Percentiles rank a stretch among this genome's conserved stretches.
phyloP scores from a whole-genome alignment of 1,140 invertebrate species.

The Leptopilina boulardi region DNA sequence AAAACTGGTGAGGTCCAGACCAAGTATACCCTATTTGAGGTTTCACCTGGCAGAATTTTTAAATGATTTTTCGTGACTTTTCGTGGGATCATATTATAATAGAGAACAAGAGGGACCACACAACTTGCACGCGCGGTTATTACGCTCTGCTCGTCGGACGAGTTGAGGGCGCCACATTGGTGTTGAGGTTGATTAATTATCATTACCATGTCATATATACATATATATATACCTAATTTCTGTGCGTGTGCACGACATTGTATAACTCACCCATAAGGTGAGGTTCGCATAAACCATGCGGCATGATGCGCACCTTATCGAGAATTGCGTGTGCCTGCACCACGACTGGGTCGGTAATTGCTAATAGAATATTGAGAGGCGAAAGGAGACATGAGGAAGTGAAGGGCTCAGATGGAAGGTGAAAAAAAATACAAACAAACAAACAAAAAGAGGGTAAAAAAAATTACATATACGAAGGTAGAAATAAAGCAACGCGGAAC shows the following conservation, averaged over 20 bases:
- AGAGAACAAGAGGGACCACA: constrained; percentile 58
- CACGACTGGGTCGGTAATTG: constrained; percentile 21
- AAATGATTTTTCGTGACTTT: background rate
- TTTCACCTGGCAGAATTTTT: too few relatives aligned
- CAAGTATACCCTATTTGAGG: too few relatives aligned
- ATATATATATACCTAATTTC: background rate
- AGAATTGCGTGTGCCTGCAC: constrained; percentile 25
- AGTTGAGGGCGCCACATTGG: constrained; percentile 53
- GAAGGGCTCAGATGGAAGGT: constrained; percentile 6
- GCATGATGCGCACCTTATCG: background rate
- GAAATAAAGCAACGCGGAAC: constrained; percentile 21
- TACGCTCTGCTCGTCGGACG: constrained; percentile 48
- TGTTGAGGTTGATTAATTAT: constrained; percentile 67
- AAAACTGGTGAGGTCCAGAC: too few relatives aligned
- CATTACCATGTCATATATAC: constrained; percentile 48
- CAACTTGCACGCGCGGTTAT: constrained; percentile 60
- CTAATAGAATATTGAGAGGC: constrained; percentile 32
- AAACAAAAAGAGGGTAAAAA: background rate
- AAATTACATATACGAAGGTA: constrained; percentile 1
- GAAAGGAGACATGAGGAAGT: constrained; percentile 28
- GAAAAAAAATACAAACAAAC: background rate
- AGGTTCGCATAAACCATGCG: constrained; percentile 49
- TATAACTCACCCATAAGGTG: constrained; percentile 51
- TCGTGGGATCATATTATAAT: constrained; percentile 21
- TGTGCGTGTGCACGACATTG: constrained; percentile 51